Evolutionary conservation across 2,888 invertebrate species (phyloP), one percentile per base, ranked within the genome.

Genomic region (Temnothorax unifasciatus): DNA sequence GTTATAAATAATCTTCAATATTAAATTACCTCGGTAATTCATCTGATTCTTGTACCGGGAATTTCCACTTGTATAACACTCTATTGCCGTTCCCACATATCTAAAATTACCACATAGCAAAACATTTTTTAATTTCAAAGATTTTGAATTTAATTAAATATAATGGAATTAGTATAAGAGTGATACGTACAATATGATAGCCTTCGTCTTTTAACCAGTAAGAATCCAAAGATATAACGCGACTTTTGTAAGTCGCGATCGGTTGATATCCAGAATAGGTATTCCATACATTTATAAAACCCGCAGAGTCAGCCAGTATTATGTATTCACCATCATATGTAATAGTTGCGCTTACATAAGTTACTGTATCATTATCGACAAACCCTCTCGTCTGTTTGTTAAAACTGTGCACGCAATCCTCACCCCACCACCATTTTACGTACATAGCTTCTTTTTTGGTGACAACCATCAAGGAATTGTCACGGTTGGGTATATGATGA

Each of bases 271-370:
- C 87, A 77, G 89, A 89, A 64, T 92, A 91, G 29, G 94, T 89
- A 84, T 95, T 92, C 93, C 94, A 95, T 81, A 96, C 94, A 63
- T 93, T 94, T 44, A 96, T 93, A n/a, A 92, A 94, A 66, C 95
- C 94, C 82, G 93, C 93, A 5, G 95, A 94, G 69, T 95, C 95
- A 21, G 94, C 95, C 63, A 94, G 92, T 59, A 95, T 94, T 73
- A 96, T 91, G 89, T 95, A 95, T 61, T 93, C 91, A 3, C 95
- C 95, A 88, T 95, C 95, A 57, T 94, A 92, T 4, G 95, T 95
- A 41, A 95, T 90, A 3, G 95, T 92, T 21, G 95, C 95, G 77
- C 94, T 95, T 44, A 92, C 91, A 81, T 93, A 95, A 77, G 85
- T 83, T 3, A 89, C 87, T 6, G 75, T 50, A 61, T 92, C 89